Evolutionary conservation across 1,140 invertebrate species (phyloP).

Genomic region (Temnothorax curvispinosus): DNA sequence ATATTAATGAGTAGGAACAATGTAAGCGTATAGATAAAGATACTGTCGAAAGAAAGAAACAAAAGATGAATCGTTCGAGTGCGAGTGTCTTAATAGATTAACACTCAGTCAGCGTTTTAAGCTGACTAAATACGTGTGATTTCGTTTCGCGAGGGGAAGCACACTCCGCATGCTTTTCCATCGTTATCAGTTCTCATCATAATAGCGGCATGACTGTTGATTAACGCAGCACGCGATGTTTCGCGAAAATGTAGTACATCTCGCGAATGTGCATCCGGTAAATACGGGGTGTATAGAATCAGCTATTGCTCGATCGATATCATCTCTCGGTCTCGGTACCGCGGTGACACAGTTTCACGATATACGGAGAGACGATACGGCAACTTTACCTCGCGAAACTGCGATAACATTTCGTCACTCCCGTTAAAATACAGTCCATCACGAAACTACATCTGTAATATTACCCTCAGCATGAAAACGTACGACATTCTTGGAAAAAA

Average conservation of each 20-base stretch:
- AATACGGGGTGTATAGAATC: neutral
- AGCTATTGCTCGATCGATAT: conserved; percentile 38
- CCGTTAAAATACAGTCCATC: neutral
- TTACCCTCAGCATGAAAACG: neutral
- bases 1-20: neutral
- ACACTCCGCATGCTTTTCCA: neutral
- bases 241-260: conserved; percentile 16
- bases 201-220: neutral
- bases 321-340: conserved; percentile 2
- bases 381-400: neutral
- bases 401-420: neutral
- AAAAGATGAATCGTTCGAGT: neutral
- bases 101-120: neutral
- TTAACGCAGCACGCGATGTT: neutral
- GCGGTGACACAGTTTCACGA: conserved; percentile 34
- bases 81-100: neutral
- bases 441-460: neutral
- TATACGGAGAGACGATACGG: conserved; percentile 3
- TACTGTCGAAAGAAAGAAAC: neutral
- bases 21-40: neutral
- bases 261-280: neutral
- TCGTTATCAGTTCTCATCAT: neutral
- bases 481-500: neutral
- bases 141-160: neutral
- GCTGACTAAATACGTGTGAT: neutral